Base-by-base conservation (phyloP, 2,797 vertebrate genomes). In the Gobio occitaniae region DNA sequence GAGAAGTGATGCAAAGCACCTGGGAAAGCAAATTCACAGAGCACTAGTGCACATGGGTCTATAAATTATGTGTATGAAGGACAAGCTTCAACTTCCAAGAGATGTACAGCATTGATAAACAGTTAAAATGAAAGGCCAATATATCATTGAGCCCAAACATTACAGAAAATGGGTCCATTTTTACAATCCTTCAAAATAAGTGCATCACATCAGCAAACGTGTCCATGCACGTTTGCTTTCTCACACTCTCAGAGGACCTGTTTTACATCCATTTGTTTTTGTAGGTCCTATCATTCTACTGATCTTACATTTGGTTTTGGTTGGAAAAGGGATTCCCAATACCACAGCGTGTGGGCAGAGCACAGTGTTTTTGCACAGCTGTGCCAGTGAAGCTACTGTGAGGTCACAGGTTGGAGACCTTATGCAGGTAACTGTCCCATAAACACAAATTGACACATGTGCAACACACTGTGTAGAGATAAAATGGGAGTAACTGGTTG, bases 211-310 rank as follows among this genome's bases (percentile, higher is more conserved):
- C 61, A 84, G 74, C 78, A 69, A 84, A 86, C 87, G 5, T 66
- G 87, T 82, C 16, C n/a, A 29, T 71, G 59, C 89, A 76, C 41
- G 89, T 86, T 61, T 72, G 61, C 71, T 54, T 86, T 79, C 69
- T 88, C 68, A 69, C 44, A 36, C 82, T 68, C 86, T 74, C 52
- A 15, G 69, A 48, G 19, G 63, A 70, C 41, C 38, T 83, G 83
- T 74, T 79, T 84, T 66, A 71, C 78, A 78, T 21, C 61, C 59
- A 68, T 69, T 82, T 82, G 79, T 82, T 78, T 78, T 78, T 72
- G 13, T 11, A 8, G 66, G 66, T 71, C 74, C 29, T 74, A 85
- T 82, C 68, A 56, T 77, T 3, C 17, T 38, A 38, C 59, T 71
- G 15, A 78, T 78, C 41, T 65, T 47, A 25, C 9, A 48, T 65